These are phyloP conservation scores for Liolophura sinensis DNA, from an alignment of 1,140 invertebrate genomes.

Conservation along the genomic window DNA sequence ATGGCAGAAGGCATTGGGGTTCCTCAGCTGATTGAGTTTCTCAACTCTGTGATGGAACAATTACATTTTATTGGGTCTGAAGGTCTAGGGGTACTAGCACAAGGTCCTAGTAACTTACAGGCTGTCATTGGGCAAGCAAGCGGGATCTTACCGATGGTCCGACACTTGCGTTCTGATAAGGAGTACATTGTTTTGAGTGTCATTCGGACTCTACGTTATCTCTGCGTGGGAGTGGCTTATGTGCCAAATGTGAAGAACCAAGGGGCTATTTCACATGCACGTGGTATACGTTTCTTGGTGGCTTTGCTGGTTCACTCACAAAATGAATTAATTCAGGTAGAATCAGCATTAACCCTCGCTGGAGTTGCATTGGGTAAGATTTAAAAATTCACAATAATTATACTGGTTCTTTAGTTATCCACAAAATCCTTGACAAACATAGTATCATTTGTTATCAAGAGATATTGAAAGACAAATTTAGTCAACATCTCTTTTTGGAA, in stretches of 20 bases:
- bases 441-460: no score
- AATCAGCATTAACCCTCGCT: constrained; percentile 51
- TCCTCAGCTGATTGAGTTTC: constrained; percentile 50
- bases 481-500: no score
- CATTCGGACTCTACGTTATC: constrained; percentile 45
- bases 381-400: background rate
- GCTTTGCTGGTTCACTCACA: constrained; percentile 52
- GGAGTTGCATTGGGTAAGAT: constrained; percentile 48
- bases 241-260: constrained; percentile 52
- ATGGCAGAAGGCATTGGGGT: constrained; percentile 54
- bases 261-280: constrained; percentile 40
- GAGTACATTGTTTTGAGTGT: constrained; percentile 55
- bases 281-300: constrained; percentile 48
- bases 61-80: constrained; percentile 56
- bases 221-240: constrained; percentile 54
- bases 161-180: constrained; percentile 42
- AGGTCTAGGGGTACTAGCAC: constrained; percentile 49
- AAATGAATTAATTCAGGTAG: constrained; percentile 51
- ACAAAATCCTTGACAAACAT: no score
- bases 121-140: constrained; percentile 46
- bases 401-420: no score
- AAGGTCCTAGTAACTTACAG: constrained; percentile 49
- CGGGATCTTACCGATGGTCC: constrained; percentile 48
- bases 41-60: constrained; percentile 47
- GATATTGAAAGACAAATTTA: no score